Evolutionary conservation across 2,113 vertebrate genomes (phyloP), one percentile per base, ranked within the genome.

Genomic region (Montifringilla adamsi): DNA sequence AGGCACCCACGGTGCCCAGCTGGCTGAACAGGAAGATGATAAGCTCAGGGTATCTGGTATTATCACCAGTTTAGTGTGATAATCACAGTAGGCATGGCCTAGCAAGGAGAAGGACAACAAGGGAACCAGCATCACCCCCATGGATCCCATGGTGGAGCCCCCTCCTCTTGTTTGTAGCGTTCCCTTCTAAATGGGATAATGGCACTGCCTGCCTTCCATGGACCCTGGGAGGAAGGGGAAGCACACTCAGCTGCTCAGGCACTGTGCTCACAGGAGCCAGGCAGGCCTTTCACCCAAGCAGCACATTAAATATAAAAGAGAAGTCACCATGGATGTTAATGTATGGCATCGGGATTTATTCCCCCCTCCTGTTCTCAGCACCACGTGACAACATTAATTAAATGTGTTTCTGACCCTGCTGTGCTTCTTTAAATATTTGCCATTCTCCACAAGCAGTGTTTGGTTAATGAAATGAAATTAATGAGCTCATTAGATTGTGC

Each of bases 391-490:
- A 87, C 92, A 95, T 96, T 97, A 97, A 97, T 97, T 97, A 97
- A 97, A 97, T 96, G 95, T 94, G 96, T 96, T 96, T 94, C 96
- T 97, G 95, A 97, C 96, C 96, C 97, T 46, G 96, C 95, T 96
- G 97, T 5, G 89, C 95, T 97, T 97, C 95, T 97, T 97, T 97
- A 97, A 97, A 97, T 97, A 97, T 97, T 97, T 97, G 96, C 96
- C 94, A 90, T 96, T 97, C 96, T 97, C 95, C 93, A 93, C 95
- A 84, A 96, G 95, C 90, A 79, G 92, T 97, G 95, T 97, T 97
- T 96, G 96, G 95, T 96, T 97, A 97, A 97, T 97, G 95, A 97
- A 97, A 97, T 96, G 95, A 97, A 97, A 97, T 97, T 97, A 97
- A 97, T 96, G 96, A 96, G 96, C 96, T 97, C 95, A 96, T 97